These are phyloP conservation scores for Aythya baeri DNA, from an alignment of 2,113 vertebrate genomes.

Conservation along the genomic window DNA sequence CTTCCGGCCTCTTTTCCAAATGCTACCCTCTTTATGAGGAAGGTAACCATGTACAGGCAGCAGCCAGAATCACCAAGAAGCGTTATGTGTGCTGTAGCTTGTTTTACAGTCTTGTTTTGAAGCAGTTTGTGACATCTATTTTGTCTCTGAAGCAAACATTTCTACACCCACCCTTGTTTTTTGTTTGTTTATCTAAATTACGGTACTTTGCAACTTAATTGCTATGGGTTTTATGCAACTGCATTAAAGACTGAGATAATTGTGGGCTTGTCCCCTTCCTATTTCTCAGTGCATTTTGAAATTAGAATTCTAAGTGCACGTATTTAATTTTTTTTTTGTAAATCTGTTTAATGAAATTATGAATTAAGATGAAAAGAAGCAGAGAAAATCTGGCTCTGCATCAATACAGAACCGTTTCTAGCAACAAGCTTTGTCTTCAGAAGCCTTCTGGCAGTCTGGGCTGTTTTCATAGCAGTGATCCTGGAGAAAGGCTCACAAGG, in stretches of 20 bases:
- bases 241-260: neutral
- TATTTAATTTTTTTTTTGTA: neutral
- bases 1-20: neutral
- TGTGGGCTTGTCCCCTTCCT: neutral
- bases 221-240: neutral
- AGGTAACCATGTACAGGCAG: neutral
- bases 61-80: neutral
- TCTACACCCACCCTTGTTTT: neutral
- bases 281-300: slow-evolving; percentile 4
- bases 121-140: neutral
- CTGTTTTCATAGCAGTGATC: neutral
- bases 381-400: neutral
- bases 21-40: neutral
- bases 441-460: neutral
- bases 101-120: neutral
- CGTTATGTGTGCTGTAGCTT: neutral
- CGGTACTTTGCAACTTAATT: slow-evolving; percentile 33
- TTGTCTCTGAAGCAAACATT: slow-evolving; percentile 36
- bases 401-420: neutral
- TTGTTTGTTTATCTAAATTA: slow-evolving; percentile 42
- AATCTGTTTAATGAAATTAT: neutral
- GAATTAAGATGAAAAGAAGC: neutral
- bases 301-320: slow-evolving; percentile 9
- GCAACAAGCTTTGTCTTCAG: neutral
- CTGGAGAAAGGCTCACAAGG: neutral